Conservation (phyloP, 2,888 invertebrate species). For the Orchesellides sinensis region DNA sequence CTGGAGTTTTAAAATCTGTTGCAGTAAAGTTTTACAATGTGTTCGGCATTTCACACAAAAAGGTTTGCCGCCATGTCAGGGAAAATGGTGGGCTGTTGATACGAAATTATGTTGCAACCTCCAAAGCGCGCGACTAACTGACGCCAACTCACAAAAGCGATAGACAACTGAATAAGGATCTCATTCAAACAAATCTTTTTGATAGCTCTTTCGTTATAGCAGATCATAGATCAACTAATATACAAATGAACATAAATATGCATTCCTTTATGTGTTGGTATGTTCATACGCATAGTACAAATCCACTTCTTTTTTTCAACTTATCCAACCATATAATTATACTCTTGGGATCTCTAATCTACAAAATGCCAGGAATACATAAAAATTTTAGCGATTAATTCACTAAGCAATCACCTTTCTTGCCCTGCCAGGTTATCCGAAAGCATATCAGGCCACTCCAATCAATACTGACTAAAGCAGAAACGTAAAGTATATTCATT, state of each 20-base stretch:
- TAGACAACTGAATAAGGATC: background rate
- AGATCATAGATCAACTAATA: background rate
- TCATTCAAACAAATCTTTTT: background rate
- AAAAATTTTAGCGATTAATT: too few relatives aligned
- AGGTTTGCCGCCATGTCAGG: too few relatives aligned
- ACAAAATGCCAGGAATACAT: too few relatives aligned
- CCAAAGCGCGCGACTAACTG: background rate
- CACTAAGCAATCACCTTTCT: too few relatives aligned
- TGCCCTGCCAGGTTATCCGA: too few relatives aligned
- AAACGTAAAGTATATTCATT: too few relatives aligned
- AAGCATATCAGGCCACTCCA: too few relatives aligned
- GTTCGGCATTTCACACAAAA: too few relatives aligned
- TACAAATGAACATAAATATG: background rate
- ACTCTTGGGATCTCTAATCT: too few relatives aligned
- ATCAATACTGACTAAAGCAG: too few relatives aligned
- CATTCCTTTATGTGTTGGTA: background rate
- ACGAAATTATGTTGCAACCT: background rate
- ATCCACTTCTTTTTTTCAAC: too few relatives aligned
- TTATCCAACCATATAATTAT: constrained; percentile 15
- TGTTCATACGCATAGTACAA: background rate
- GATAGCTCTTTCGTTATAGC: background rate
- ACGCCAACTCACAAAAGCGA: constrained; percentile 21
- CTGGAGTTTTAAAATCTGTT: background rate
- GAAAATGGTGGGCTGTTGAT: background rate
- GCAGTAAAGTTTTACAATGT: background rate